Evolutionary conservation across 2,797 vertebrate species (phyloP).

Genomic region (Cygnus olor): DNA sequence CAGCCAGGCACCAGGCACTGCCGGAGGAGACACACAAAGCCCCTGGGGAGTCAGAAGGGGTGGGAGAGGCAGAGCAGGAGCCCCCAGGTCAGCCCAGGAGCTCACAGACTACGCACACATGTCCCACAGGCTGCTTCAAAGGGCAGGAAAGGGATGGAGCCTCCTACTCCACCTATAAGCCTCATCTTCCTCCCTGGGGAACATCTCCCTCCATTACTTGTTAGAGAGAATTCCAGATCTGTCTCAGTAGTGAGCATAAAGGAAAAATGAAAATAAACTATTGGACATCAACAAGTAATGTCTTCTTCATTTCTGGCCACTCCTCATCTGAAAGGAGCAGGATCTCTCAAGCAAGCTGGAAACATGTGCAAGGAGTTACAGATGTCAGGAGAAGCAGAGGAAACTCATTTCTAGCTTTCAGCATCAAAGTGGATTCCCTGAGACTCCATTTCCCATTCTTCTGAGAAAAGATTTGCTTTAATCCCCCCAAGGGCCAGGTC

Average conservation of each 20-base stretch:
- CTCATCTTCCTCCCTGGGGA: neutral
- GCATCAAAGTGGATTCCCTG: neutral
- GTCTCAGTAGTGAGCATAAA: neutral
- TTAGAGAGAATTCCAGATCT: neutral
- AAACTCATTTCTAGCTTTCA: neutral
- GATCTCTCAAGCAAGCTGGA: neutral
- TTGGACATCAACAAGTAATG: neutral
- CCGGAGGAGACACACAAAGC: fast-evolving
- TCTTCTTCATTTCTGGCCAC: neutral
- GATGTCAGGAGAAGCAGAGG: neutral
- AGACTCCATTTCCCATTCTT: neutral
- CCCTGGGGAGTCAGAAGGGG: neutral
- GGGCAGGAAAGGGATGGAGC: neutral
- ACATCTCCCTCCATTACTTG: neutral
- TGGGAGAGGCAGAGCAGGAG: fast-evolving
- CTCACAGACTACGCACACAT: neutral
- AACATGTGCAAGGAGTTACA: neutral
- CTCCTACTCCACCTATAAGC: neutral
- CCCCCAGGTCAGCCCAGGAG: neutral
- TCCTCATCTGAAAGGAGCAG: neutral
- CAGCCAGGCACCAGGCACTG: neutral
- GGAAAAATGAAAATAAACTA: neutral
- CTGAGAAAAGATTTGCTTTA: neutral
- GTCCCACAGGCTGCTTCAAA: neutral
- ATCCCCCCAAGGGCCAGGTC: neutral